Evolutionary conservation across 1,140 invertebrate genomes (phyloP).

Genomic region (Drosophila jambulina): DNA sequence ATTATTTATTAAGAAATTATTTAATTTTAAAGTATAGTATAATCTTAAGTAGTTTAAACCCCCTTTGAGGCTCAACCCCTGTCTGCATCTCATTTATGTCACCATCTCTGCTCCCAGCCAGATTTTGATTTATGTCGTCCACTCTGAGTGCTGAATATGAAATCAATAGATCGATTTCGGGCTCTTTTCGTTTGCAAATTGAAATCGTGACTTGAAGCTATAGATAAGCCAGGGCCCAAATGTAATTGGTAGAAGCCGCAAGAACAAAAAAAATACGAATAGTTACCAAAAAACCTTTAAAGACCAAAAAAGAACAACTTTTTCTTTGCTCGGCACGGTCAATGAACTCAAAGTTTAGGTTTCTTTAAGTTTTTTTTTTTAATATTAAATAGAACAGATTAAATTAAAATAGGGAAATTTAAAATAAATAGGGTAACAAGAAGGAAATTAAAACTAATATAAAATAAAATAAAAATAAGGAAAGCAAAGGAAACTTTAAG

Average conservation of each 20-base stretch:
- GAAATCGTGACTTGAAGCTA: conserved; percentile 80
- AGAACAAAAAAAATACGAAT: neutral
- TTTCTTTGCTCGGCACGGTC: conserved; percentile 30
- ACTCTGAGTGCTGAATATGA: conserved; percentile 81
- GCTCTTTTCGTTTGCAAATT: conserved; percentile 73
- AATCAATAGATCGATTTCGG: conserved; percentile 80
- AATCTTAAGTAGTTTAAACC: no score
- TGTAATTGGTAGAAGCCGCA: conserved; percentile 55
- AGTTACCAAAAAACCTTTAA: conserved; percentile 6
- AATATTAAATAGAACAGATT: neutral
- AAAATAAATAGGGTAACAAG: neutral
- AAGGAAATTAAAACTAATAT: neutral
- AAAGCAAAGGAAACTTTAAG: neutral
- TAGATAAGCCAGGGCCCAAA: conserved; percentile 67
- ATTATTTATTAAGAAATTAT: no score
- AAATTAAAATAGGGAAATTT: neutral
- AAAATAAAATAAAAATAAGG: neutral
- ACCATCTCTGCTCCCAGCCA: conserved; percentile 45
- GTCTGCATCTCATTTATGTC: conserved; percentile 62
- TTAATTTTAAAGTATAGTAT: no score
- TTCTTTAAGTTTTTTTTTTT: no score
- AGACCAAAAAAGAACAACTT: conserved; percentile 15
- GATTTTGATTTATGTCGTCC: conserved; percentile 82
- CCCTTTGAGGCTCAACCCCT: neutral
- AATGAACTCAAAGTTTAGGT: conserved; percentile 44